These are phyloP conservation scores for Brachionus manjavacas DNA, from an alignment of 1,140 invertebrate genomes.

Conservation along the genomic window DNA sequence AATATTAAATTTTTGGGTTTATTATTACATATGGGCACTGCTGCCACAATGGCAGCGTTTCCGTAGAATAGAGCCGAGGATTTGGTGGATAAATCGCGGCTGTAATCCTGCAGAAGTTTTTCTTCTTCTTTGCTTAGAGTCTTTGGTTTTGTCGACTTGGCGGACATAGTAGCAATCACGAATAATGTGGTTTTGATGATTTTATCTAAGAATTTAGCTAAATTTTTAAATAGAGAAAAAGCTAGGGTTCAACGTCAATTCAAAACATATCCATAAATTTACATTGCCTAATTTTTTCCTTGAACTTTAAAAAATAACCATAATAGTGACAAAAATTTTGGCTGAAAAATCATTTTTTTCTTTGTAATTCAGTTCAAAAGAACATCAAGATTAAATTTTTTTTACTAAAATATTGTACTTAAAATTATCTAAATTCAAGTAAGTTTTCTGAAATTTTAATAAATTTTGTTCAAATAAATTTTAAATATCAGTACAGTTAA, in stretches of 20 bases:
- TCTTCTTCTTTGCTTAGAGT: slow-evolving; percentile 93
- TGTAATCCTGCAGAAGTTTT: slow-evolving; percentile 93
- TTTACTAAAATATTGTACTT: too few species aligned
- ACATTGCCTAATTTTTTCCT: background rate
- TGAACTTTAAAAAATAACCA: background rate
- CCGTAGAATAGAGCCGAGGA: slow-evolving; percentile 94
- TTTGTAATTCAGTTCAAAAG: too few species aligned
- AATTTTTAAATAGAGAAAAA: background rate
- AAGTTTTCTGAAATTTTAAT: too few species aligned
- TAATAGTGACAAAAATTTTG: background rate
- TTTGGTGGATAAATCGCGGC: slow-evolving; percentile 92
- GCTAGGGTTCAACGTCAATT: background rate
- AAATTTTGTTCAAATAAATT: too few species aligned
- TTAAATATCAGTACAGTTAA: too few species aligned
- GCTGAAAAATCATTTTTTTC: too few species aligned
- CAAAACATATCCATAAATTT: background rate
- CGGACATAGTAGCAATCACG: background rate
- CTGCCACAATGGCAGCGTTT: slow-evolving; percentile 92
- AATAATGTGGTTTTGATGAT: background rate
- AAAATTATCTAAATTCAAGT: too few species aligned
- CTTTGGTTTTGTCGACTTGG: slow-evolving; percentile 7
- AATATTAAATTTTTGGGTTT: slow-evolving; percentile 44
- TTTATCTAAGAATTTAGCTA: background rate
- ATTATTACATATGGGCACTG: slow-evolving; percentile 90
- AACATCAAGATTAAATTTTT: too few species aligned